A percentile compares a stretch with the other conserved stretches of the same genome.
phyloP scores from a whole-genome alignment of 2,888 invertebrate genomes.

The Conops quadrifasciatus region DNA sequence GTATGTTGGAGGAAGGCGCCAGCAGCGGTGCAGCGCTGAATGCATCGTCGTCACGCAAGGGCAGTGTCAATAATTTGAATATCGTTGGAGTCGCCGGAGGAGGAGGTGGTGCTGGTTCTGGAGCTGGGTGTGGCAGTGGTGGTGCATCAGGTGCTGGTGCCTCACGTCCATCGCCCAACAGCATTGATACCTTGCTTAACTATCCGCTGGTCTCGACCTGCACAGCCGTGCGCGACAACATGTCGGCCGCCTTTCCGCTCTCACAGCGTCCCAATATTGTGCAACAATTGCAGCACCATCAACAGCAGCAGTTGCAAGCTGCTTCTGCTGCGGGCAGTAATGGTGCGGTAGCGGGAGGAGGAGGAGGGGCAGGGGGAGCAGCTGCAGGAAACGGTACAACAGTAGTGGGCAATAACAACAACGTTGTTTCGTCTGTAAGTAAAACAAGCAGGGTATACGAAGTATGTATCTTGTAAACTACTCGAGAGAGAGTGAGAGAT shows the following conservation, averaged over 20 bases:
- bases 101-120: constrained; percentile 39
- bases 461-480: no score
- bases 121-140: constrained; percentile 35
- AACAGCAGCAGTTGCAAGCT: constrained; percentile 48
- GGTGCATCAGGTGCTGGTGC: constrained; percentile 36
- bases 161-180: constrained; percentile 59
- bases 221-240: constrained; percentile 63
- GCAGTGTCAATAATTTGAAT: constrained; percentile 56
- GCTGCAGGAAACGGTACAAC: no score
- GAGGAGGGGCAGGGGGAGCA: background rate
- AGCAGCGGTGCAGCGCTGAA: background rate
- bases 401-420: background rate
- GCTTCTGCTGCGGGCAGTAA: constrained; percentile 39
- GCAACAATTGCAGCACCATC: constrained; percentile 64
- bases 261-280: constrained; percentile 65
- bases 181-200: constrained; percentile 62
- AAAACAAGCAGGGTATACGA: constrained; percentile 35
- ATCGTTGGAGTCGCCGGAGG: constrained; percentile 32
- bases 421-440: constrained; percentile 58
- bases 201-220: constrained; percentile 66
- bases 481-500: no score
- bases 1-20: constrained; percentile 62
- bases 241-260: constrained; percentile 63
- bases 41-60: constrained; percentile 44
- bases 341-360: background rate